A percentile compares a stretch with the other conserved stretches of the same genome.
Conservation (phyloP, 2,113 vertebrate genomes). For the Pipa parva region DNA sequence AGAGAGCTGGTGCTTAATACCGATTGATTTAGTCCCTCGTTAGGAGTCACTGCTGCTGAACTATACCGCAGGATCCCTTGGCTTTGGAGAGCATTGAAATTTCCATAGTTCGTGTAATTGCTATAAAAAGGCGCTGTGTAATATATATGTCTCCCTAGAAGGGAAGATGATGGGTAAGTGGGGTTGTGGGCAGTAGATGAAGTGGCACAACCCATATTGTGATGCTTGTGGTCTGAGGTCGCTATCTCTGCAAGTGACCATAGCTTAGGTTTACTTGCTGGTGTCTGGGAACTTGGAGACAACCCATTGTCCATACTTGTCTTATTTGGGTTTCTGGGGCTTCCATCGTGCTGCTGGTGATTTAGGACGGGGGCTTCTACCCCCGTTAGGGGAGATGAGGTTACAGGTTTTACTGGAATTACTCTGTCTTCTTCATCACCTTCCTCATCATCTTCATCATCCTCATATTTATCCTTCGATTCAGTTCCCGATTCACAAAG, state of each 20-base stretch:
- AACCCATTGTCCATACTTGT: constrained; percentile 71
- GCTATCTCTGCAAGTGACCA: constrained; percentile 98
- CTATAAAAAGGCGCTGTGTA: constrained; percentile 97
- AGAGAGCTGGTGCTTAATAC: constrained; percentile 65
- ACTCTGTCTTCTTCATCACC: constrained; percentile 57
- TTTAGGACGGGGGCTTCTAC: constrained; percentile 79
- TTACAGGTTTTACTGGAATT: constrained; percentile 73
- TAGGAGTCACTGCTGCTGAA: constrained; percentile 72
- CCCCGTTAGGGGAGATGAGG: constrained; percentile 82
- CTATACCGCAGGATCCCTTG: constrained; percentile 92
- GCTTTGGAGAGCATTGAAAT: constrained; percentile 89
- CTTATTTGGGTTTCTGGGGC: constrained; percentile 66
- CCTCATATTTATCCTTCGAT: constrained; percentile 74
- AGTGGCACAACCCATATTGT: constrained; percentile 68
- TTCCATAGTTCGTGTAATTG: constrained; percentile 96
- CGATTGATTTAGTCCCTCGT: constrained; percentile 73
- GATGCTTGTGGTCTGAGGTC: constrained; percentile 92
- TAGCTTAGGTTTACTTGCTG: constrained; percentile 83
- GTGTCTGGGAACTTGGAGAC: constrained; percentile 70
- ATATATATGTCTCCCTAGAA: constrained; percentile 94
- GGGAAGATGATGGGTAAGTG: constrained; percentile 84
- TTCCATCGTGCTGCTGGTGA: constrained; percentile 72
- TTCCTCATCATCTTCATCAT: constrained; percentile 61
- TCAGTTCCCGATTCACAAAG: constrained; percentile 75
- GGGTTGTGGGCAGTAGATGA: constrained; percentile 73